A percentile compares a stretch with the other conserved stretches of the same genome.
These are phyloP conservation scores for Morpho deidamia DNA, from an alignment of 2,888 invertebrate genomes.

Conservation along the genomic window DNA sequence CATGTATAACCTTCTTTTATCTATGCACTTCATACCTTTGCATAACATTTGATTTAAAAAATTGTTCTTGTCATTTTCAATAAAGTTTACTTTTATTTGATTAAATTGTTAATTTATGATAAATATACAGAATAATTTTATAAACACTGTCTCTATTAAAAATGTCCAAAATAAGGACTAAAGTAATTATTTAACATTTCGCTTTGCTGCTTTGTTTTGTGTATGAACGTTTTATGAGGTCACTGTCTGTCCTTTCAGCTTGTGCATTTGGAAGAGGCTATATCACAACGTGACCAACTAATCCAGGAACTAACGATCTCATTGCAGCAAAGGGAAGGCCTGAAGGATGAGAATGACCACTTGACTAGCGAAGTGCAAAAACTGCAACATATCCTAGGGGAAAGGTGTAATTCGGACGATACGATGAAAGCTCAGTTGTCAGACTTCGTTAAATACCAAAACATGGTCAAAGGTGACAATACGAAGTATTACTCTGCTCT, in stretches of 20 bases:
- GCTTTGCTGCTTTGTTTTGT: conserved; percentile 4
- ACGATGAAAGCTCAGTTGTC: conserved; percentile 64
- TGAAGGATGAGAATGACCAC: conserved; percentile 80
- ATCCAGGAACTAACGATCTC: conserved; percentile 85
- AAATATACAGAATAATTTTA: background rate
- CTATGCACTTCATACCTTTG: background rate
- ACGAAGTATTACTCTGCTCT: conserved; percentile 66
- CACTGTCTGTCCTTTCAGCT: conserved; percentile 79
- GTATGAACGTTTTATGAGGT: conserved; percentile 26
- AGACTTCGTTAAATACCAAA: conserved; percentile 66
- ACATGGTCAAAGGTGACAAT: conserved; percentile 60
- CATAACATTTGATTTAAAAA: background rate
- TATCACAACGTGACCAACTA: conserved; percentile 82
- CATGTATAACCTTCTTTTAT: too few species aligned
- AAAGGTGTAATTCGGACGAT: conserved; percentile 53
- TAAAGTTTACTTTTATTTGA: conserved; percentile 1
- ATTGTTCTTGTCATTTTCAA: background rate
- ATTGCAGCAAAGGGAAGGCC: conserved; percentile 81
- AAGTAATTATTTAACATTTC: background rate
- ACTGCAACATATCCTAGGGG: conserved; percentile 57
- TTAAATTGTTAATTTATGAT: background rate
- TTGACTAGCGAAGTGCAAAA: conserved; percentile 78
- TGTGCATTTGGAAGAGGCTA: conserved; percentile 84
- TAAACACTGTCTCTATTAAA: background rate
- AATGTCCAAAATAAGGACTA: background rate